Evolutionary conservation across 1,140 invertebrate species (phyloP).

Genomic region (Battus philenor): DNA sequence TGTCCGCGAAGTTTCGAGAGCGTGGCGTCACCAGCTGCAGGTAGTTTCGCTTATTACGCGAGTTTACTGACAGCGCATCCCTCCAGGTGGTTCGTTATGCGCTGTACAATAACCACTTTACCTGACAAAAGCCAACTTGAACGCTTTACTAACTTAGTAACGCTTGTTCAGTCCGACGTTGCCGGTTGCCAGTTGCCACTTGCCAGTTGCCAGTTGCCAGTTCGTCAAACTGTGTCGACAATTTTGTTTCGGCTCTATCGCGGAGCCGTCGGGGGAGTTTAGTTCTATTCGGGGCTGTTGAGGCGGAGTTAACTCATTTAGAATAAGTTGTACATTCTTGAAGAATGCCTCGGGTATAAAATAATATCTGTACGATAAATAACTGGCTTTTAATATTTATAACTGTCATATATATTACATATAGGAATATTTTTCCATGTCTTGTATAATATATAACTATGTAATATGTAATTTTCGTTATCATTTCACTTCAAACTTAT

Average conservation of each 20-base stretch:
- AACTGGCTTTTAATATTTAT: too few relatives aligned
- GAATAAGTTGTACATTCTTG: too few relatives aligned
- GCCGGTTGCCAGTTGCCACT: slow-evolving; percentile 4
- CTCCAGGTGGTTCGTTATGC: slow-evolving; percentile 15
- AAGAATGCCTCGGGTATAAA: too few relatives aligned
- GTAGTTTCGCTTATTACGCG: slow-evolving; percentile 17
- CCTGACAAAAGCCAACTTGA: slow-evolving; percentile 17
- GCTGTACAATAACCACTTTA: slow-evolving; percentile 17
- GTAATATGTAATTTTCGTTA: too few relatives aligned
- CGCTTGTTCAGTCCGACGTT: slow-evolving; percentile 11
- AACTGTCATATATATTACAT: too few relatives aligned
- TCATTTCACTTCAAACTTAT: too few relatives aligned
- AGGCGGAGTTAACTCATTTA: too few relatives aligned
- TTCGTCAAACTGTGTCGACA: slow-evolving; percentile 13
- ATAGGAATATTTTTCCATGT: too few relatives aligned
- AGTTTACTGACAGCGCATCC: slow-evolving; percentile 9
- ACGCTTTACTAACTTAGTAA: slow-evolving; percentile 17
- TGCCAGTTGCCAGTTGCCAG: slow-evolving; percentile 8
- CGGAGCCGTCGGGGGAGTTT: too few relatives aligned
- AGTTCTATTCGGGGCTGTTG: too few relatives aligned
- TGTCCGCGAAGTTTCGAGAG: neutral
- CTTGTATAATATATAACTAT: too few relatives aligned
- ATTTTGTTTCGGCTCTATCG: slow-evolving; percentile 10
- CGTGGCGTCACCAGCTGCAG: neutral
- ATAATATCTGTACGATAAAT: too few relatives aligned